A percentile compares a stretch with the other conserved stretches of the same genome.
Evolutionary conservation across 2,113 vertebrate genomes (phyloP).

Genomic region (Tenebrosternarchus preto): DNA sequence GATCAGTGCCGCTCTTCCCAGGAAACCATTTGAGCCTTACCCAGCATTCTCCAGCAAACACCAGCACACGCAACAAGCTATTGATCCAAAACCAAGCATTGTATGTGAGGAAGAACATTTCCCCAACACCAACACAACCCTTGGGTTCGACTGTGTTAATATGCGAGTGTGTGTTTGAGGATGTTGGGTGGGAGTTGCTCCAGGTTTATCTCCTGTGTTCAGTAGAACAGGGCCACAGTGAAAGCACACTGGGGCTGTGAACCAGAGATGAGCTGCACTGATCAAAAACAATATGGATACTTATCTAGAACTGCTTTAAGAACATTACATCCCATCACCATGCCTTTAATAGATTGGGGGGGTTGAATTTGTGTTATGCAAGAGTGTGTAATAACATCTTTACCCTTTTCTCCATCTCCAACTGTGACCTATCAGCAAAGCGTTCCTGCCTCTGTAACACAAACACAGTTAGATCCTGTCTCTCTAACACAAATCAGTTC

Average conservation of each 20-base stretch:
- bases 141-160: too few relatives aligned
- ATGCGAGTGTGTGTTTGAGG: too few relatives aligned
- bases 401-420: constrained; percentile 99
- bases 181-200: too few relatives aligned
- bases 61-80: not conserved
- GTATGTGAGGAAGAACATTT: too few relatives aligned
- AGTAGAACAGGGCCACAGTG: too few relatives aligned
- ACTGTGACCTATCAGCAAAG: constrained; percentile 93
- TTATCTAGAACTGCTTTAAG: not conserved
- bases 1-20: not conserved
- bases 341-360: not conserved
- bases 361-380: not conserved
- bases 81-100: not conserved
- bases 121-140: too few relatives aligned
- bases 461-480: not conserved
- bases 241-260: not conserved
- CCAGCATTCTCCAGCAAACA: not conserved
- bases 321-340: not conserved
- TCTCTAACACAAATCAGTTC: not conserved
- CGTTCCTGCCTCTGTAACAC: constrained; percentile 91
- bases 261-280: not conserved
- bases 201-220: too few relatives aligned
- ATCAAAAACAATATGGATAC: not conserved
- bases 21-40: not conserved
- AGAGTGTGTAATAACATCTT: constrained; percentile 47